Evolutionary conservation across 1,140 invertebrate species (phyloP).

Genomic region (Conus betulinus): DNA sequence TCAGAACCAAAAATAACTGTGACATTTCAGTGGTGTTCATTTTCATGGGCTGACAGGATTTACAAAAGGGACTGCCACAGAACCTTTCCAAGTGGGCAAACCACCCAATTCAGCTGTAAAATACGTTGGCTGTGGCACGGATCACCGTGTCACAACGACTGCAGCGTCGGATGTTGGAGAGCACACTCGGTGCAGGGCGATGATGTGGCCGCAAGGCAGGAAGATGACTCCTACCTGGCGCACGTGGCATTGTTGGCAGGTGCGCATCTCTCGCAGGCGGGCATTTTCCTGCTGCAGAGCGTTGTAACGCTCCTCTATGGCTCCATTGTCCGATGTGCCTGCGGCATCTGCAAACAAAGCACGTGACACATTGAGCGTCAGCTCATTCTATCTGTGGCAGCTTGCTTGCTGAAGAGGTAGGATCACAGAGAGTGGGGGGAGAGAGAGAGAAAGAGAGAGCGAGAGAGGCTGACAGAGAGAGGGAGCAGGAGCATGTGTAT

Average conservation of each 20-base stretch:
- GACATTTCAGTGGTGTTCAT: no score
- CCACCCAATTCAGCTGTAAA: neutral
- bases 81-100: neutral
- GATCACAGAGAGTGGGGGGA: neutral
- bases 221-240: slow-evolving; percentile 30
- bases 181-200: slow-evolving; percentile 39
- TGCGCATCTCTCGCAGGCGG: slow-evolving; percentile 9
- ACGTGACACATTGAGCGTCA: no score
- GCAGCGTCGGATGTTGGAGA: slow-evolving; percentile 20
- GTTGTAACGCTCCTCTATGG: neutral
- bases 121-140: slow-evolving; percentile 38
- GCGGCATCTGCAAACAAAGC: neutral
- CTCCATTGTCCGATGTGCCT: neutral
- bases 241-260: slow-evolving; percentile 16
- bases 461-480: no score
- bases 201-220: slow-evolving; percentile 46
- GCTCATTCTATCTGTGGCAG: no score
- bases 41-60: no score
- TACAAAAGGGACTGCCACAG: no score
- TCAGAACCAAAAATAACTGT: no score
- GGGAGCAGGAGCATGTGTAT: neutral
- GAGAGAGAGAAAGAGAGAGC: neutral
- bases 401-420: neutral
- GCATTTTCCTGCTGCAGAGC: neutral
- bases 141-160: slow-evolving; percentile 29